Evolutionary conservation across 1,140 invertebrate species (phyloP).

Genomic region (Cotesia chilonis): DNA sequence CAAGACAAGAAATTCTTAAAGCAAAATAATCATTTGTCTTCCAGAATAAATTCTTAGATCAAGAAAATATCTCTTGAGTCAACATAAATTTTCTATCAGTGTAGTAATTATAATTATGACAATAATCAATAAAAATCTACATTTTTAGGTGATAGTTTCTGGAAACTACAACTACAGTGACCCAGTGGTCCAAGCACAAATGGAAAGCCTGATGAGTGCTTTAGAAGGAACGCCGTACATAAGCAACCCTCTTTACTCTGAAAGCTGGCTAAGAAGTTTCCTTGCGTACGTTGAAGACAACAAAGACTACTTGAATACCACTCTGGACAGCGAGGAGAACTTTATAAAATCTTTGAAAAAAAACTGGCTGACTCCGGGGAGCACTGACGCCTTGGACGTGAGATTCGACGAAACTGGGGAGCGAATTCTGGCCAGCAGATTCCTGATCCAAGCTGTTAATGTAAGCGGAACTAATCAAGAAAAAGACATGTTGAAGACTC

Average conservation of each 20-base stretch:
- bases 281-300: conserved; percentile 80
- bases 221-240: conserved; percentile 87
- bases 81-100: too few relatives aligned
- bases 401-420: conserved; percentile 80
- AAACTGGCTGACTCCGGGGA: conserved; percentile 77
- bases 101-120: too few relatives aligned
- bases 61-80: too few relatives aligned
- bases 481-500: conserved; percentile 86
- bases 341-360: conserved; percentile 83
- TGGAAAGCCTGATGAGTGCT: conserved; percentile 80
- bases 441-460: conserved; percentile 88
- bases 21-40: too few relatives aligned
- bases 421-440: conserved; percentile 83
- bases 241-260: conserved; percentile 80
- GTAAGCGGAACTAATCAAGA: conserved; percentile 90
- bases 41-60: too few relatives aligned
- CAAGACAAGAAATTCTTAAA: too few relatives aligned
- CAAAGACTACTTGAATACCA: conserved; percentile 77
- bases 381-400: conserved; percentile 83
- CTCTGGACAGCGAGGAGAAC: conserved; percentile 75
- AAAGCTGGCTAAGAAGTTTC: conserved; percentile 91
- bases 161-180: conserved; percentile 89
- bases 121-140: conserved; percentile 14
- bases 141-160: conserved; percentile 81
- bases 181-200: conserved; percentile 76